phyloP scores from a whole-genome alignment of 53 echinoderm and acorn worm genomes.

The Holothuria scabra region DNA sequence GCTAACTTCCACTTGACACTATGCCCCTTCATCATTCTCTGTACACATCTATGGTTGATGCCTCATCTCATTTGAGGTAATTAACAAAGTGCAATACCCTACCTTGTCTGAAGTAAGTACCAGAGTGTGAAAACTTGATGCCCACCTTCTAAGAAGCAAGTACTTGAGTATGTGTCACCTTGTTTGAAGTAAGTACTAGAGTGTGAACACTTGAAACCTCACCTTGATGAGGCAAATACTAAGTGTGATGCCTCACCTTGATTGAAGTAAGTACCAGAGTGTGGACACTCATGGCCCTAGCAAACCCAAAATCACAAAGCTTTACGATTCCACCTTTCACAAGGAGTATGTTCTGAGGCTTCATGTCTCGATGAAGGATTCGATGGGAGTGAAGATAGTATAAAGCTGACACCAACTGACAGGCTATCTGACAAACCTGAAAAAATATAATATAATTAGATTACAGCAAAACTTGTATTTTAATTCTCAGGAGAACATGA shows the following conservation, averaged over 20 bases:
- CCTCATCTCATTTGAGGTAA: conserved; percentile 91
- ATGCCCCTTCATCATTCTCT: too few species aligned
- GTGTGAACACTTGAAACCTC: conserved; percentile 96
- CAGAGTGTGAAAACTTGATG: conserved; percentile 93
- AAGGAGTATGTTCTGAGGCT: conserved; percentile 96
- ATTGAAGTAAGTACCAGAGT: conserved; percentile 94
- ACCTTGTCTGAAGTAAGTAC: conserved; percentile 98
- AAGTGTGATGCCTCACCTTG: conserved; percentile 89
- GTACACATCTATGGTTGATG: too few species aligned
- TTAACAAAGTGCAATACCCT: conserved; percentile 75
- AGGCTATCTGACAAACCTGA: conserved; percentile 87
- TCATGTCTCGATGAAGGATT: conserved; percentile 98
- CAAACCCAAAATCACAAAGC: conserved; percentile 98
- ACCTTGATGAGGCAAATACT: too few species aligned
- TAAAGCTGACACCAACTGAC: conserved; percentile 86
- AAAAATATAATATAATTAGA: neutral
- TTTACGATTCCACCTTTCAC: conserved; percentile 96
- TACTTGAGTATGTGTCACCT: too few species aligned
- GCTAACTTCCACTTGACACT: too few species aligned
- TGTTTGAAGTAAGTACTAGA: conserved; percentile 91
- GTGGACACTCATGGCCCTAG: conserved; percentile 94
- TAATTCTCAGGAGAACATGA: neutral
- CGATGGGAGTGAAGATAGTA: conserved; percentile 95
- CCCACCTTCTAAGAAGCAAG: too few species aligned
- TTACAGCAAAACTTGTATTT: neutral